Evolutionary conservation across 2,888 invertebrate species (phyloP).

Genomic region (Camponotus fellah): DNA sequence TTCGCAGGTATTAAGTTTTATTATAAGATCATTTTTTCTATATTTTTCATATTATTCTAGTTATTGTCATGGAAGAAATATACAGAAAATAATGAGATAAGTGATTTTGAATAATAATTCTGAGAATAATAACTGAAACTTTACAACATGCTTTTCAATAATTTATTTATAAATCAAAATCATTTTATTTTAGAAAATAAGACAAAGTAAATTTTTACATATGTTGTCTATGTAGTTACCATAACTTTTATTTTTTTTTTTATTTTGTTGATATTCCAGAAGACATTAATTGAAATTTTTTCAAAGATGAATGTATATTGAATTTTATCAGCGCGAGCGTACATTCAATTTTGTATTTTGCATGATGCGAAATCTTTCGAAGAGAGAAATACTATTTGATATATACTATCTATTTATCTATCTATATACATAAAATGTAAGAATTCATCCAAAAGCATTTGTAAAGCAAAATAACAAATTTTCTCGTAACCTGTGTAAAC

Average conservation of each 20-base stretch:
- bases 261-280: conserved; percentile 52
- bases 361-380: conserved; percentile 19
- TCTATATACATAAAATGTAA: conserved; percentile 40
- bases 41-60: background rate
- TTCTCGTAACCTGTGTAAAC: conserved; percentile 3
- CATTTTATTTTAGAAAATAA: background rate
- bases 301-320: conserved; percentile 28
- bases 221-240: background rate
- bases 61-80: conserved; percentile 3
- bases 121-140: background rate
- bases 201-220: background rate
- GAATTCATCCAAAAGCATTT: conserved; percentile 29
- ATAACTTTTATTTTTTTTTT: no score
- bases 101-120: background rate
- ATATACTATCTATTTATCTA: no score
- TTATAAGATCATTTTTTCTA: conserved; percentile 9
- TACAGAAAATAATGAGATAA: background rate
- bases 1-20: conserved; percentile 34
- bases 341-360: conserved; percentile 31
- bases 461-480: conserved; percentile 24
- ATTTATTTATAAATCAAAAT: background rate
- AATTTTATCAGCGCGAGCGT: conserved; percentile 23
- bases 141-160: background rate
- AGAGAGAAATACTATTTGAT: conserved; percentile 55
- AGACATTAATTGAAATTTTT: conserved; percentile 14